Evolutionary conservation across 2,888 invertebrate species (phyloP), one percentile per base, ranked within the genome.

Genomic region (Lochmaea capreae): DNA sequence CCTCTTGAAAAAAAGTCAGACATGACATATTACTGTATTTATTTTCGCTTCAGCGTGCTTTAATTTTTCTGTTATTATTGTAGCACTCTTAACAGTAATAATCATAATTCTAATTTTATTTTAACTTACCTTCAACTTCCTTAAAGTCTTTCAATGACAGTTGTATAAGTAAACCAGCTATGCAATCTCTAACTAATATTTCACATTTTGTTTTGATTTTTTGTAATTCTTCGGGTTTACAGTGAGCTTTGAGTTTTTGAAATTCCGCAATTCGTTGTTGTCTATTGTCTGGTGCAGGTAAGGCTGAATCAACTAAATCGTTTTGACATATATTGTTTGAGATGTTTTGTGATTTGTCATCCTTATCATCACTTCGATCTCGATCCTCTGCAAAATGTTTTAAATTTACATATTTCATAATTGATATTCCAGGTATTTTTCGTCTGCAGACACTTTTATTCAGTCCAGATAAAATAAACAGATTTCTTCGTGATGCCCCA

Each of bases 131-230:
- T 92, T 95, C 95, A 83, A 96, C 92, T 87, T 95, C 95, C 83
- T 92, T 94, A 87, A 95, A 96, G 85, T 95, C 93, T 85, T 95
- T 93, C 78, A 94, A 90, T 14, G 94, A 94, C 77, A 96, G 89
- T 86, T 95, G 94, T 70, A 95, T 89, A 71, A 96, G 87, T 75
- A 96, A 89, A 69, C 95, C 94, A 49, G 94, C 94, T 81, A 95
- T 95, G 86, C 95, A 96, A 81, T 94, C 93, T 80, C 95, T 90
- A 14, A 96, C 93, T 73, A 96, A 89, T 78, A 91, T 90, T 89
- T 91, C 86, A 72, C 87, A 87, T 78, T 86, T 86, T 1, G 85
- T 87, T 81, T 86, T 95, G 72, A 95, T 88, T 79, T 92, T 92
- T 82, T 93, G 93, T 74, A 95, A 88, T 79, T 94, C 92, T 76